phyloP scores from a whole-genome alignment of 2,113 vertebrate genomes.

The Morone saxatilis region DNA sequence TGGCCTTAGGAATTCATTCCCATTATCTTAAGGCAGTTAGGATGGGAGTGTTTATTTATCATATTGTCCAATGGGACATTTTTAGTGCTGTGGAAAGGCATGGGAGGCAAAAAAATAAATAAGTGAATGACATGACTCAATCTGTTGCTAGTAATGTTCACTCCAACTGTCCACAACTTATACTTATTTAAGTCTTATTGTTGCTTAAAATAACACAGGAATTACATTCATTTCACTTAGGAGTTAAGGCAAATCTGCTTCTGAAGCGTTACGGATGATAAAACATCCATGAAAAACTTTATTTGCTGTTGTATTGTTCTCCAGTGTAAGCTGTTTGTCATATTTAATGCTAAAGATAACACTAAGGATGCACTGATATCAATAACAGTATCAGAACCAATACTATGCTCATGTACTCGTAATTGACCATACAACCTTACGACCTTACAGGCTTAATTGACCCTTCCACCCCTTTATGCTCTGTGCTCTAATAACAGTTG shows the following conservation, averaged over 20 bases:
- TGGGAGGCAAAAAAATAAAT: neutral
- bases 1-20: conserved; percentile 18
- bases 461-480: too few species aligned
- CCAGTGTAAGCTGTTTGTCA: neutral
- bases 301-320: conserved; percentile 11
- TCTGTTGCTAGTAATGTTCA: neutral
- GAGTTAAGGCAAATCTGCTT: conserved; percentile 52
- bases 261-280: neutral
- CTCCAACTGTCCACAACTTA: neutral
- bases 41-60: conserved; percentile 22
- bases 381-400: too few species aligned
- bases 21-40: conserved; percentile 63
- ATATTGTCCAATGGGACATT: neutral
- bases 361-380: too few species aligned
- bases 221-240: conserved; percentile 32
- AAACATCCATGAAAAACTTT: neutral
- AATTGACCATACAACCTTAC: too few species aligned
- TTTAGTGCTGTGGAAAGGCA: neutral
- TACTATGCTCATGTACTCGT: too few species aligned
- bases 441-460: too few species aligned
- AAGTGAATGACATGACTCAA: neutral
- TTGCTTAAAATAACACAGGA: neutral
- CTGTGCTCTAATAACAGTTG: too few species aligned
- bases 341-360: too few species aligned
- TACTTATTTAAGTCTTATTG: too few species aligned